Conservation (phyloP, 2,797 vertebrate genomes). For the Arnoldichthys spilopterus region DNA sequence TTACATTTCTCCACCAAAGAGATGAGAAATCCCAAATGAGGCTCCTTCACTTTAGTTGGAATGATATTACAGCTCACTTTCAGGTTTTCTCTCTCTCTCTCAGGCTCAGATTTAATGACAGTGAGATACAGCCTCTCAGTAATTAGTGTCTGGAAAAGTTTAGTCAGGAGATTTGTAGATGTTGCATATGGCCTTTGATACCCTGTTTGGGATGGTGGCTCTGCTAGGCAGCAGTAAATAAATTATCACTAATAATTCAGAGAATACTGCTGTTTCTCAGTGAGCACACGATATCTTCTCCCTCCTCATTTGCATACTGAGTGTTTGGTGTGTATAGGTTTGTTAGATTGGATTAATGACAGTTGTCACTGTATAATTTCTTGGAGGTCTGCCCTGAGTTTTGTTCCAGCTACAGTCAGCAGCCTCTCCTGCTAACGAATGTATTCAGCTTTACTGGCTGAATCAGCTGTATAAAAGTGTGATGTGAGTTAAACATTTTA, state of each 20-base stretch:
- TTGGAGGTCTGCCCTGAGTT: neutral
- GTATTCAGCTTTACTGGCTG: neutral
- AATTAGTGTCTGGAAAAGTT: slow-evolving; percentile 15
- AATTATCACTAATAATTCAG: neutral
- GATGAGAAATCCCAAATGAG: neutral
- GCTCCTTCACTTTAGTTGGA: neutral
- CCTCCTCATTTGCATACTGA: neutral
- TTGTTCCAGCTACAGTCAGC: neutral
- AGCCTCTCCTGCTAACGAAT: neutral
- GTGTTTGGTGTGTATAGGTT: neutral
- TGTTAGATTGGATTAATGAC: neutral
- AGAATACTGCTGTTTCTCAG: neutral
- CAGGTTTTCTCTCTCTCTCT: neutral
- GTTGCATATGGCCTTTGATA: neutral
- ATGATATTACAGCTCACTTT: slow-evolving; percentile 11
- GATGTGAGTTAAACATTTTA: too few species aligned
- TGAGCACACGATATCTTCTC: neutral
- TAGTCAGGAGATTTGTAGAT: slow-evolving; percentile 11
- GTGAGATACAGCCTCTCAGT: slow-evolving; percentile 9
- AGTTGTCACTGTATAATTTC: neutral
- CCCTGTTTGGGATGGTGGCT: too few species aligned
- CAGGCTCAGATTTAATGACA: neutral
- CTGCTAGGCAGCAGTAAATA: neutral
- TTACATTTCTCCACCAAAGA: slow-evolving; percentile 3
- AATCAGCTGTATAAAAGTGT: neutral